Percentiles rank a stretch among this genome's conserved stretches.
Evolutionary conservation across 2,113 vertebrate genomes (phyloP).

Genomic region (human): DNA sequence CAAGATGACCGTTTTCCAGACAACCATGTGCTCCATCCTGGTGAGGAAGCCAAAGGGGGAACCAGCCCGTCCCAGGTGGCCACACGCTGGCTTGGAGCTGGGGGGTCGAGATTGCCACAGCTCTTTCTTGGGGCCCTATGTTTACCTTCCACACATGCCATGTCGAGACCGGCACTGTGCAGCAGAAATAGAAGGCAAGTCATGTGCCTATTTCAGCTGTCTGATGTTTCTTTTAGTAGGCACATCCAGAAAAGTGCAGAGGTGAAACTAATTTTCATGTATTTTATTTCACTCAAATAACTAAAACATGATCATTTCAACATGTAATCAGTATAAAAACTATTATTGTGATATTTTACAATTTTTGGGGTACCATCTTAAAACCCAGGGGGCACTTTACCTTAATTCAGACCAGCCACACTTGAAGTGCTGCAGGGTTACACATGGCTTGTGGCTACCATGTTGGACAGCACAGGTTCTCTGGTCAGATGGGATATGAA

Average conservation of each 20-base stretch:
- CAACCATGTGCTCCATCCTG: constrained; percentile 57
- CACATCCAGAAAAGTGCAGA: not conserved
- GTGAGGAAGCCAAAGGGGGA: constrained; percentile 18
- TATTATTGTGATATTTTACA: not conserved
- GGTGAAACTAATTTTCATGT: not conserved
- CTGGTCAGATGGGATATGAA: not conserved
- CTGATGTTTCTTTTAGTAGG: not conserved
- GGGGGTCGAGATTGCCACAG: rapidly evolving
- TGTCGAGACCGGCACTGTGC: not conserved
- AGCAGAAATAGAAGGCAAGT: not conserved
- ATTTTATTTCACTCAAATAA: not conserved
- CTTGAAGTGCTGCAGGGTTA: too few relatives aligned
- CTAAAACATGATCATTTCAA: not conserved
- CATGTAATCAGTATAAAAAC: not conserved
- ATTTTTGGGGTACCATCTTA: not conserved
- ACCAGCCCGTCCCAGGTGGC: not conserved
- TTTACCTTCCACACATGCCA: rapidly evolving
- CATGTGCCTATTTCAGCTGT: not conserved
- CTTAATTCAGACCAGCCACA: not conserved
- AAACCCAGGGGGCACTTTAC: not conserved
- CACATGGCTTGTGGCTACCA: not conserved
- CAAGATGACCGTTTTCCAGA: constrained; percentile 47
- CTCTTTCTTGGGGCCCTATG: rapidly evolving
- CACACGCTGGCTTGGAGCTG: rapidly evolving
- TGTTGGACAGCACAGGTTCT: not conserved